A percentile compares a stretch with the other conserved stretches of the same genome.
Evolutionary conservation across 30 jellyfish, hydroid and myxozoan species (phyloP).

Genomic region (Cassiopea xamachana): DNA sequence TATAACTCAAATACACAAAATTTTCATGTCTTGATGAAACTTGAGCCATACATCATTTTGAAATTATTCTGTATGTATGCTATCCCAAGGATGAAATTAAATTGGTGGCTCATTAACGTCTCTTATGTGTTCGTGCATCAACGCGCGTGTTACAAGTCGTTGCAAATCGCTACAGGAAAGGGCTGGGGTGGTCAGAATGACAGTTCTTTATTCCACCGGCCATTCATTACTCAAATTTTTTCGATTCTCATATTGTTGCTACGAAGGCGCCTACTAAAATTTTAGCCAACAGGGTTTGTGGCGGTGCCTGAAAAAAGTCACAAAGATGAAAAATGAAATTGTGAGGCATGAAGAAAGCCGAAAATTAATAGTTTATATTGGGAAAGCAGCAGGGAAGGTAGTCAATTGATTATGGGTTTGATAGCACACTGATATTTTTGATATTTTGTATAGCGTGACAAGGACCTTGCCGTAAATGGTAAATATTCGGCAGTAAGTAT

Average conservation of each 20-base stretch:
- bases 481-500: background rate
- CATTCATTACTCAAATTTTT: too few species aligned
- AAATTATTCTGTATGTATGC: too few species aligned
- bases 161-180: too few species aligned
- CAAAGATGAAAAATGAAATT: conserved; percentile 72
- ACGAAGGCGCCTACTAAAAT: background rate
- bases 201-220: too few species aligned
- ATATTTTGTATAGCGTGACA: background rate
- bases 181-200: too few species aligned
- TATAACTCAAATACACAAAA: too few species aligned
- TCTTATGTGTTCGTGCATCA: too few species aligned
- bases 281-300: background rate
- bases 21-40: too few species aligned
- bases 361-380: conserved; percentile 60
- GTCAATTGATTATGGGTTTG: background rate
- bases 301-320: conserved; percentile 2
- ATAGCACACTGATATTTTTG: background rate
- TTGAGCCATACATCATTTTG: too few species aligned
- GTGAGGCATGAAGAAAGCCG: conserved; percentile 50
- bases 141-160: too few species aligned
- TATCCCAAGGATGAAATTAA: too few species aligned
- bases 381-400: conserved; percentile 70
- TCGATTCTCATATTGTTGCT: background rate
- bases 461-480: background rate
- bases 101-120: too few species aligned